Evolutionary conservation across 2,113 vertebrate genomes (phyloP).

Genomic region (Malaclemys terrapin): DNA sequence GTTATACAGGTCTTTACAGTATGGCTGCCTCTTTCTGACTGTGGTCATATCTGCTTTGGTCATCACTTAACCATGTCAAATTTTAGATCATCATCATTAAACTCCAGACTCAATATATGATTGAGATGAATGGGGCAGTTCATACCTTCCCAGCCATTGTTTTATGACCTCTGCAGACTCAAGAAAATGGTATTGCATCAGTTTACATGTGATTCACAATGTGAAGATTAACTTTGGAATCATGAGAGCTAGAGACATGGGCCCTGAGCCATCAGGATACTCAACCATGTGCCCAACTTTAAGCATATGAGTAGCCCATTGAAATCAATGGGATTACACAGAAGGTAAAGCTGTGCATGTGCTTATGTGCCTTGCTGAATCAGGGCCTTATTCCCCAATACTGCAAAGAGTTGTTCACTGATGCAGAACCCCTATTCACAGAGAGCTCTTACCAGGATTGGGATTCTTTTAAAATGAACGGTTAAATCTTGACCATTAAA

Average conservation of each 20-base stretch:
- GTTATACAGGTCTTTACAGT: background rate
- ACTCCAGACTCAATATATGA: background rate
- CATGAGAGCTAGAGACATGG: background rate
- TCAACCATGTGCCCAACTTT: conserved; percentile 3
- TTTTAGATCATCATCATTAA: background rate
- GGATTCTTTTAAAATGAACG: background rate
- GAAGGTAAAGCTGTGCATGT: background rate
- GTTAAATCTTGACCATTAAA: background rate
- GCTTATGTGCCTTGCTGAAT: background rate
- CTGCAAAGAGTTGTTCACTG: background rate
- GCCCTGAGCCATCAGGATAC: background rate
- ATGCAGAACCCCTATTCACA: background rate
- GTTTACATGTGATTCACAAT: background rate
- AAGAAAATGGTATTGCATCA: background rate
- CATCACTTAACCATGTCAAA: background rate
- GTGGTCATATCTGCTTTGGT: background rate
- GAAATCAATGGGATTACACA: background rate
- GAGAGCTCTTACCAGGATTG: background rate
- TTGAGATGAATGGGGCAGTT: background rate
- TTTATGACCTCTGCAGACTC: background rate
- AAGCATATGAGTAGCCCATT: background rate
- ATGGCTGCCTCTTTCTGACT: background rate
- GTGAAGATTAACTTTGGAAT: background rate
- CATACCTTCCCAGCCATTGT: background rate
- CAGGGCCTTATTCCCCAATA: background rate